Percentiles rank a stretch among this genome's conserved stretches.
phyloP scores from a whole-genome alignment of 2,113 vertebrate genomes.

The Coturnix japonica region DNA sequence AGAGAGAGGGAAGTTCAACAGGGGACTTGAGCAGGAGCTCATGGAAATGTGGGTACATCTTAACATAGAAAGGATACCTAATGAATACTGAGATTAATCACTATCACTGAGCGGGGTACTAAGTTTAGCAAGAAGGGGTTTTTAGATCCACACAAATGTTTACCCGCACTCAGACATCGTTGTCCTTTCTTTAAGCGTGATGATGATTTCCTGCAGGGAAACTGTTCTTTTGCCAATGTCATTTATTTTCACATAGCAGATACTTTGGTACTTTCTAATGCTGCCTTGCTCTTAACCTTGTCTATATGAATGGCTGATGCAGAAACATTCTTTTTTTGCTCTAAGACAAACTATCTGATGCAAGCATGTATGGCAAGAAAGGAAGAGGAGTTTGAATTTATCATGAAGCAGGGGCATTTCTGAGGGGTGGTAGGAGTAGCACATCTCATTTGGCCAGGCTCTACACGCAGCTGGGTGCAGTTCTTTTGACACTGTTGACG shows the following conservation, averaged over 20 bases:
- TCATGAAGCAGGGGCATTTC: no score
- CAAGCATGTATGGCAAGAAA: no score
- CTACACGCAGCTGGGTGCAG: no score
- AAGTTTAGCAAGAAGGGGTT: background rate
- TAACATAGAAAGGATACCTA: background rate
- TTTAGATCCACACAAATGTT: no score
- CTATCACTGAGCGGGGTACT: background rate
- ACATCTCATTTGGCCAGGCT: no score
- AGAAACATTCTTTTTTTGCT: no score
- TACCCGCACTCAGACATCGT: background rate
- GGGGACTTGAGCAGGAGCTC: background rate
- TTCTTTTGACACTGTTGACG: no score
- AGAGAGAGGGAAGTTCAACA: background rate
- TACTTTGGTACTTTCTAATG: background rate
- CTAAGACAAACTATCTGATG: no score
- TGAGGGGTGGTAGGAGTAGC: no score
- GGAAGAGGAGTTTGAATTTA: no score
- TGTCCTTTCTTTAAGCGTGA: background rate
- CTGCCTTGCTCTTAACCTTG: background rate
- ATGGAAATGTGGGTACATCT: background rate
- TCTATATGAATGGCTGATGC: fast-evolving
- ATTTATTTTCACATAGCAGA: background rate
- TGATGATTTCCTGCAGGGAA: background rate
- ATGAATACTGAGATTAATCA: background rate
- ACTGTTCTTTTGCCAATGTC: background rate